Evolutionary conservation across 2,888 invertebrate species (phyloP).

Genomic region (Lochmaea crataegi): DNA sequence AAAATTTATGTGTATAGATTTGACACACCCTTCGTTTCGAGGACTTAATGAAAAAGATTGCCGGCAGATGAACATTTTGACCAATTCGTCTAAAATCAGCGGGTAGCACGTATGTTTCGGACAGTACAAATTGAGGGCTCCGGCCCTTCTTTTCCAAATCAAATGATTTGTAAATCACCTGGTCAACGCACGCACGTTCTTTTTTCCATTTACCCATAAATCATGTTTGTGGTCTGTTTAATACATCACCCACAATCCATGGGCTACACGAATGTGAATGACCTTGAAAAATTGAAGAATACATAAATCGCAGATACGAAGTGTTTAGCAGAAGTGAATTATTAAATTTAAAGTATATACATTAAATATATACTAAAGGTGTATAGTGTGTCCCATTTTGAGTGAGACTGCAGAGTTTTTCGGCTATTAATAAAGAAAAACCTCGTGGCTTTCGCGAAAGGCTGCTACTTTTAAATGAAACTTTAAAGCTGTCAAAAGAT

Average conservation of each 20-base stretch:
- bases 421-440: no score
- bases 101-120: conserved; percentile 50
- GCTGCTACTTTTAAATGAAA: no score
- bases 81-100: conserved; percentile 48
- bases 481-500: no score
- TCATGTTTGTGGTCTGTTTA: neutral
- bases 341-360: neutral
- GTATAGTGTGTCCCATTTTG: no score
- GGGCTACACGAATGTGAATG: neutral
- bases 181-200: conserved; percentile 34
- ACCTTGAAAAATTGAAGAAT: neutral
- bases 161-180: conserved; percentile 36
- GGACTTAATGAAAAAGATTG: conserved; percentile 41
- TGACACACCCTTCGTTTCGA: conserved; percentile 14
- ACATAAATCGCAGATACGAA: neutral
- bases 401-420: no score
- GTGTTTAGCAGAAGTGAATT: no score
- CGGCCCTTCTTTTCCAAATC: conserved; percentile 7
- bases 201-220: conserved; percentile 9
- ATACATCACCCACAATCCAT: neutral
- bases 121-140: conserved; percentile 50
- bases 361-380: no score
- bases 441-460: no score
- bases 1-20: conserved; percentile 16
- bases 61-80: conserved; percentile 48